These are phyloP conservation scores for Parnassius glacialis DNA, from an alignment of 2,888 invertebrate species.

Conservation along the genomic window DNA sequence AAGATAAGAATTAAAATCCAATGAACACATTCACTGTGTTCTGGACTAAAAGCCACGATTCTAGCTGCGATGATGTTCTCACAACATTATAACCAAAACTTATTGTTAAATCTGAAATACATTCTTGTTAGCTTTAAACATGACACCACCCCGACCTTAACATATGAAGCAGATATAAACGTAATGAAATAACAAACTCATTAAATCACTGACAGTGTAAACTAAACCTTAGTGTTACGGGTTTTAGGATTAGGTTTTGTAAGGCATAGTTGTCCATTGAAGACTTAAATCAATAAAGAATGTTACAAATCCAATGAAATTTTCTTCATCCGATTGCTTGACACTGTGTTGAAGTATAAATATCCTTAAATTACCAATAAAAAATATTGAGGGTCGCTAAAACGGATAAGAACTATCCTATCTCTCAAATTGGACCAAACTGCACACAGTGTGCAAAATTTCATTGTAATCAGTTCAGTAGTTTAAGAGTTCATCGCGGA, in stretches of 20 bases:
- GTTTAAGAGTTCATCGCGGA: too few species aligned
- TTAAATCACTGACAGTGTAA: slow-evolving; percentile 9
- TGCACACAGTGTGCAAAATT: too few species aligned
- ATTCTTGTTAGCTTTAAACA: slow-evolving; percentile 4
- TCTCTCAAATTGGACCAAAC: too few species aligned
- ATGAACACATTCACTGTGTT: not conserved
- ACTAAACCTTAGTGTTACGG: slow-evolving; percentile 1
- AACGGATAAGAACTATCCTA: too few species aligned
- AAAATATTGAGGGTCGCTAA: too few species aligned
- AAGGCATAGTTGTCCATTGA: slow-evolving; percentile 1
- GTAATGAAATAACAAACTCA: not conserved
- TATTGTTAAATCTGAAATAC: slow-evolving; percentile 2
- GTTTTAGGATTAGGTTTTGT: not conserved
- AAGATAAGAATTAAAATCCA: too few species aligned
- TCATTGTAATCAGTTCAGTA: too few species aligned
- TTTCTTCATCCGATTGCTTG: not conserved
- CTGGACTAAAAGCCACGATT: slow-evolving; percentile 5
- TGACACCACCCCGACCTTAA: not conserved
- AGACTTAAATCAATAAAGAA: not conserved
- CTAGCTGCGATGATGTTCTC: slow-evolving; percentile 17
- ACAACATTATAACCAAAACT: slow-evolving; percentile 16
- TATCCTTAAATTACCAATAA: too few species aligned
- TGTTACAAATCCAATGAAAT: not conserved
- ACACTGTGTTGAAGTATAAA: not conserved
- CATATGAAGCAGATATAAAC: not conserved